A percentile compares a stretch with the other conserved stretches of the same genome.
These are phyloP conservation scores for Crotophaga sulcirostris DNA, from an alignment of 2,113 vertebrate species.

Conservation along the genomic window DNA sequence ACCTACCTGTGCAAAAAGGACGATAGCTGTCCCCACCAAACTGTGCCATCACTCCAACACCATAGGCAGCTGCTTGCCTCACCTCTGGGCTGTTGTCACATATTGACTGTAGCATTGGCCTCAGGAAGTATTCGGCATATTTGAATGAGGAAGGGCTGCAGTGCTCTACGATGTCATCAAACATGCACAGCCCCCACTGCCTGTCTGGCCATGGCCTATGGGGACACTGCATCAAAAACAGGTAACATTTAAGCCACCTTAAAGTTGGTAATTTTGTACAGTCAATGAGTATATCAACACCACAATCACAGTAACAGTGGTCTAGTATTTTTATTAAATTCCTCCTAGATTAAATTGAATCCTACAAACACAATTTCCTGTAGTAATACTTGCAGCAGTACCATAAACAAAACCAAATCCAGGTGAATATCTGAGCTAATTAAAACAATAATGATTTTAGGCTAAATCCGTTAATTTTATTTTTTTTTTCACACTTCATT, in stretches of 20 bases:
- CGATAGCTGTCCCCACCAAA: slow-evolving; percentile 94
- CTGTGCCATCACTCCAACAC: slow-evolving; percentile 95
- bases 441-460: neutral
- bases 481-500: neutral
- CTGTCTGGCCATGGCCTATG: slow-evolving; percentile 95
- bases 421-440: neutral
- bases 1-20: slow-evolving; percentile 91
- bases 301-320: neutral
- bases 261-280: neutral
- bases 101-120: slow-evolving; percentile 90
- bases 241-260: neutral
- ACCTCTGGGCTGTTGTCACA: slow-evolving; percentile 94
- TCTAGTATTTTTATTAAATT: neutral
- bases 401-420: neutral
- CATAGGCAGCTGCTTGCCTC: slow-evolving; percentile 94
- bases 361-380: neutral
- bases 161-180: slow-evolving; percentile 95
- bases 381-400: neutral
- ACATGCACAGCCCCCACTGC: slow-evolving; percentile 98
- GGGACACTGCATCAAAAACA: slow-evolving; percentile 82
- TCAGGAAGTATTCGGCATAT: slow-evolving; percentile 91
- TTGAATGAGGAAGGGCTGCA: slow-evolving; percentile 97
- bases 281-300: neutral
- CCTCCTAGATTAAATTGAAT: neutral
- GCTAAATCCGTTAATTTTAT: neutral